phyloP scores from a whole-genome alignment of 2,797 vertebrate species.

The Ptychadena robeensis region DNA sequence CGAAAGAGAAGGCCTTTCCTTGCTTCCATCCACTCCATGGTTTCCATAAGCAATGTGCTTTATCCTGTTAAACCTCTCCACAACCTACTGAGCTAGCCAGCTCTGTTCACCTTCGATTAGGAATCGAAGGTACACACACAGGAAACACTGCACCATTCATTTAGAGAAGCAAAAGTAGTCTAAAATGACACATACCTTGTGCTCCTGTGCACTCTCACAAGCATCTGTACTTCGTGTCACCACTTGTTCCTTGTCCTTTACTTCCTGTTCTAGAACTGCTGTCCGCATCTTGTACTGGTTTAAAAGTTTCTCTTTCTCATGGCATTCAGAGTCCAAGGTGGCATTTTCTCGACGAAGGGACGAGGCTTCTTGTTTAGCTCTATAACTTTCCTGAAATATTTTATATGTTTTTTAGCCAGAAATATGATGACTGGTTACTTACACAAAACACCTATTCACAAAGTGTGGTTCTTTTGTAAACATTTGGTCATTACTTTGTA shows the following conservation, averaged over 20 bases:
- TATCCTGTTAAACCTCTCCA: too few relatives aligned
- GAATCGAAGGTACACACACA: too few relatives aligned
- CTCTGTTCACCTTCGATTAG: too few relatives aligned
- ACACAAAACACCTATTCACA: too few relatives aligned
- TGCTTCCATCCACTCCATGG: too few relatives aligned
- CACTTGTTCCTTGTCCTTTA: conserved; percentile 56
- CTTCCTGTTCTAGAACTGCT: conserved; percentile 60
- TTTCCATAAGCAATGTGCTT: too few relatives aligned
- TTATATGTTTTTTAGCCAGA: not conserved
- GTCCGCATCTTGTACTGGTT: conserved; percentile 44
- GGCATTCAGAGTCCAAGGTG: conserved; percentile 56
- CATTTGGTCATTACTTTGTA: too few relatives aligned
- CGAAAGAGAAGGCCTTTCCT: too few relatives aligned
- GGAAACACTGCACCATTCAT: too few relatives aligned
- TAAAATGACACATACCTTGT: conserved; percentile 6
- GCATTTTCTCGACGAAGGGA: conserved; percentile 51
- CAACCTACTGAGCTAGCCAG: too few relatives aligned
- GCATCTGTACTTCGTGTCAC: conserved; percentile 35
- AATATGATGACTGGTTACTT: not conserved
- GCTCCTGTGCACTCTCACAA: conserved; percentile 54
- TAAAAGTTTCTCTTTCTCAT: conserved; percentile 53
- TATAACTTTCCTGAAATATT: conserved; percentile 48
- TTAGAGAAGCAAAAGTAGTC: too few relatives aligned
- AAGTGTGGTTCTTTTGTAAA: too few relatives aligned
- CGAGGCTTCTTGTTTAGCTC: conserved; percentile 57